Evolutionary conservation across 1,140 invertebrate species (phyloP).

Genomic region (Drosophila chauvacae): DNA sequence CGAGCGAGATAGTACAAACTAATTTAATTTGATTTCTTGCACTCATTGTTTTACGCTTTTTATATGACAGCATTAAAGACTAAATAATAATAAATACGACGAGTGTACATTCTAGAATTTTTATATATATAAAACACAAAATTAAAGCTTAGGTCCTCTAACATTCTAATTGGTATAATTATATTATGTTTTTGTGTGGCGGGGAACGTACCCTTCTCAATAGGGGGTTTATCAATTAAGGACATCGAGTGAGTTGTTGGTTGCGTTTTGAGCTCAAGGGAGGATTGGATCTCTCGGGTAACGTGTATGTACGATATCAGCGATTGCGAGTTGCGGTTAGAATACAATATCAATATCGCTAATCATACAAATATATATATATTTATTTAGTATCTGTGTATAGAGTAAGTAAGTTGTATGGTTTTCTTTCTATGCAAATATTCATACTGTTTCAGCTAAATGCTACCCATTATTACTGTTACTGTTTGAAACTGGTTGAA

Average conservation of each 20-base stretch:
- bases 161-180: constrained; percentile 47
- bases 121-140: constrained; percentile 47
- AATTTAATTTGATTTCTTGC: constrained; percentile 25
- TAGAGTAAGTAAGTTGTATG: constrained; percentile 47
- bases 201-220: constrained; percentile 11
- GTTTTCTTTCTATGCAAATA: constrained; percentile 34
- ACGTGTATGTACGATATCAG: constrained; percentile 34
- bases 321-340: constrained; percentile 45
- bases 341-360: constrained; percentile 52
- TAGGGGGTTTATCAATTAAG: constrained; percentile 44
- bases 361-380: constrained; percentile 42
- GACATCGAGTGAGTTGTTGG: constrained; percentile 66
- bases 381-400: constrained; percentile 27
- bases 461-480: constrained; percentile 68
- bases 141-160: constrained; percentile 72
- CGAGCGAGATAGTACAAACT: constrained; percentile 23
- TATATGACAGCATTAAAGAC: constrained; percentile 55
- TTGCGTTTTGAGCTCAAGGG: constrained; percentile 17
- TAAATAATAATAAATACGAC: constrained; percentile 79
- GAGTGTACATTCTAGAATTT: constrained; percentile 52
- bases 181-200: constrained; percentile 24
- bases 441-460: constrained; percentile 73
- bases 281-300: constrained; percentile 18
- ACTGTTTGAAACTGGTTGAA: constrained; percentile 41
- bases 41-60: constrained; percentile 18